Conservation (phyloP, 2,797 vertebrate genomes). For the Chrysocyon brachyurus region DNA sequence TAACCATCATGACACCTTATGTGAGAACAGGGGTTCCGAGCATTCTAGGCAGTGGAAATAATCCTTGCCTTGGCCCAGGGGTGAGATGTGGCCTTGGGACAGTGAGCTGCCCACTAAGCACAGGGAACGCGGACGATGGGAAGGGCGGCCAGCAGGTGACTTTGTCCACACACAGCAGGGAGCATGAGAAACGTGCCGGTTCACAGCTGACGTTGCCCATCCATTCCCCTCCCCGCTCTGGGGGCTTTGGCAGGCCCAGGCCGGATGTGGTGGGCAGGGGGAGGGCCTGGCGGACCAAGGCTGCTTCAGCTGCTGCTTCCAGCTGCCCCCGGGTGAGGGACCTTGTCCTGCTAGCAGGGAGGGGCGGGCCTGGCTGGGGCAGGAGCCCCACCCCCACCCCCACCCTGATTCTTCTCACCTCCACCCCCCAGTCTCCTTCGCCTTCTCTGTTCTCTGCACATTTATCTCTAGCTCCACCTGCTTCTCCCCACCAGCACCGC, state of each 20-base stretch:
- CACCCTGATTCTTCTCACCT: not conserved
- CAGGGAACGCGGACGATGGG: not conserved
- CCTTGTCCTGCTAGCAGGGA: not conserved
- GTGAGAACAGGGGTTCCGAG: not conserved
- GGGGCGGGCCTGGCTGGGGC: not conserved
- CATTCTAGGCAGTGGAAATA: not conserved
- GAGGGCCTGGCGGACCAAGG: not conserved
- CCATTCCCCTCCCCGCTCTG: not conserved
- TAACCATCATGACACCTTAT: not conserved
- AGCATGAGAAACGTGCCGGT: not conserved
- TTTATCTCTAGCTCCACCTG: not conserved
- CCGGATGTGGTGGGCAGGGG: not conserved
- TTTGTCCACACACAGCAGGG: not conserved
- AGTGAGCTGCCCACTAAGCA: not conserved
- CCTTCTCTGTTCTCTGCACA: not conserved
- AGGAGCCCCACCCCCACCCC: not conserved
- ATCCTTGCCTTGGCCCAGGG: not conserved
- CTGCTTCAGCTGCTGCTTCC: not conserved
- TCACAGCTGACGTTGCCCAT: not conserved
- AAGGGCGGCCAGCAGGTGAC: not conserved
- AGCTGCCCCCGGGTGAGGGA: not conserved
- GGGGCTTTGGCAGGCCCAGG: not conserved
- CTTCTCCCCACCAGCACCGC: not conserved
- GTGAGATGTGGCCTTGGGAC: not conserved
- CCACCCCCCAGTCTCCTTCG: accelerated